Conservation (phyloP, 2,113 vertebrate genomes). For the Epinephelus cyanopodus region DNA sequence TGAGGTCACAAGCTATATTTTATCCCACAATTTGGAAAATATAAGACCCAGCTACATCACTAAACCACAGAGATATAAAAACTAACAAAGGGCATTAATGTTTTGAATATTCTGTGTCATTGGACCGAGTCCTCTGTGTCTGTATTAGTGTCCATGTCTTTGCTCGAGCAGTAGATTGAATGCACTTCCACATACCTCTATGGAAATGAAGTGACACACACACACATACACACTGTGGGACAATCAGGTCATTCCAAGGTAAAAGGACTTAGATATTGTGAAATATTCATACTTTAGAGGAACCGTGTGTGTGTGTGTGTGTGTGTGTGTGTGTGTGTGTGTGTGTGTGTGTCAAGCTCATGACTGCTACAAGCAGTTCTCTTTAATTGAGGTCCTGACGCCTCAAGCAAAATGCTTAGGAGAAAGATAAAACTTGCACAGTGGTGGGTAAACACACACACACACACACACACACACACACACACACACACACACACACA, state of each 20-base stretch:
- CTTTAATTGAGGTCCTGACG: conserved; percentile 80
- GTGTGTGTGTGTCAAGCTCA: conserved; percentile 53
- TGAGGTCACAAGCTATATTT: conserved; percentile 32
- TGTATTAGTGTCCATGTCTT: conserved; percentile 79
- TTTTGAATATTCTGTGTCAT: conserved; percentile 78
- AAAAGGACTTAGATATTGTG: conserved; percentile 79
- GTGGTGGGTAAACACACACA: conserved; percentile 51
- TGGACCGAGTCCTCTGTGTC: conserved; percentile 77
- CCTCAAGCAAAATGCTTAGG: conserved; percentile 73
- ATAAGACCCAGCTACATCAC: conserved; percentile 36
- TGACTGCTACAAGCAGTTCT: conserved; percentile 72
- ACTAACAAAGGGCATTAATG: conserved; percentile 60
- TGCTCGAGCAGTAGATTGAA: conserved; percentile 79
- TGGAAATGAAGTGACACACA: conserved; percentile 80
- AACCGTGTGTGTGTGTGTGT: conserved; percentile 33
- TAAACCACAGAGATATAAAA: conserved; percentile 48
- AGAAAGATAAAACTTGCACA: conserved; percentile 68
- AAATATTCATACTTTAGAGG: conserved; percentile 79
- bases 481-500: conserved; percentile 25
- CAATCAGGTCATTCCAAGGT: conserved; percentile 84
- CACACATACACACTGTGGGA: conserved; percentile 60
- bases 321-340: conserved; percentile 31
- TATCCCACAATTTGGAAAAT: conserved; percentile 2
- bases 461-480: conserved; percentile 35
- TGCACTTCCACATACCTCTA: conserved; percentile 83